phyloP scores from a whole-genome alignment of 2,888 invertebrate genomes.

The Mantis religiosa region DNA sequence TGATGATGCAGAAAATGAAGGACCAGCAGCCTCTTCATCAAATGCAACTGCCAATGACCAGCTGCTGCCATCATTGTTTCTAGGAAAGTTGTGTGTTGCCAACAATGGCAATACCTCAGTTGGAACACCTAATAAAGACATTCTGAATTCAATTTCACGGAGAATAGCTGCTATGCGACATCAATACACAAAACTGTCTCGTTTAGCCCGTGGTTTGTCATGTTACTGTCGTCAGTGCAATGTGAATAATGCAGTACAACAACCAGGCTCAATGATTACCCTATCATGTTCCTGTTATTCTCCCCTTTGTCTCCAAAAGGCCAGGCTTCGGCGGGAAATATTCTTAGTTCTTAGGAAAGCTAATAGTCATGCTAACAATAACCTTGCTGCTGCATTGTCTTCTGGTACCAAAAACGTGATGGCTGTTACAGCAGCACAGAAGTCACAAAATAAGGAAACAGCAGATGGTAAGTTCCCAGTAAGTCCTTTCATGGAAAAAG shows the following conservation, averaged over 20 bases:
- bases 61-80: conserved; percentile 26
- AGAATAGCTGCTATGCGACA: conserved; percentile 64
- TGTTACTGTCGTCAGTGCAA: conserved; percentile 32
- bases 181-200: conserved; percentile 65
- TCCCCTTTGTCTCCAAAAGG: conserved; percentile 72
- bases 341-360: conserved; percentile 58
- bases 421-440: conserved; percentile 40
- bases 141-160: conserved; percentile 57
- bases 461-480: not conserved
- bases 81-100: conserved; percentile 22
- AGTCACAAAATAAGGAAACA: not conserved
- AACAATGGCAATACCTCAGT: conserved; percentile 14
- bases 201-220: conserved; percentile 48
- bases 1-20: conserved; percentile 48
- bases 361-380: conserved; percentile 42
- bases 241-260: conserved; percentile 61
- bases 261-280: conserved; percentile 52
- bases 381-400: conserved; percentile 46
- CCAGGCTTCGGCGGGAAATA: conserved; percentile 65
- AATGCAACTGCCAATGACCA: conserved; percentile 9
- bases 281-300: conserved; percentile 65
- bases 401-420: conserved; percentile 45
- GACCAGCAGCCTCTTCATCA: conserved; percentile 31
- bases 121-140: conserved; percentile 48
- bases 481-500: not conserved